Evolutionary conservation across 2,797 vertebrate species (phyloP).

Genomic region (Manis pentadactyla): DNA sequence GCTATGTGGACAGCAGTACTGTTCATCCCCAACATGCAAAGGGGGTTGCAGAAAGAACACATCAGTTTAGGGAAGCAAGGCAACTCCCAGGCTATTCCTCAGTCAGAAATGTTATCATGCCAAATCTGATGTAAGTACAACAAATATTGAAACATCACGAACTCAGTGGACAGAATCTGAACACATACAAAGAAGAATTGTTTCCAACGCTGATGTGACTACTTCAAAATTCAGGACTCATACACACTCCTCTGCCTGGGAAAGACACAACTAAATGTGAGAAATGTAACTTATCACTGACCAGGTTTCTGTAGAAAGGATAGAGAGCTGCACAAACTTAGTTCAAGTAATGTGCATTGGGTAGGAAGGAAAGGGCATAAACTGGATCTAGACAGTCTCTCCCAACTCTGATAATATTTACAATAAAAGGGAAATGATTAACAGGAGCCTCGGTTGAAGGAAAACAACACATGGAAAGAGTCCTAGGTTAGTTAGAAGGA

Average conservation of each 20-base stretch:
- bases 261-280: background rate
- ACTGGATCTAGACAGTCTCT: background rate
- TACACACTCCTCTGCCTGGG: background rate
- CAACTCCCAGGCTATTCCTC: background rate
- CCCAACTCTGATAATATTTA: background rate
- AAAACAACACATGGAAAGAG: background rate
- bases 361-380: background rate
- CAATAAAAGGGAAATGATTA: constrained; percentile 11
- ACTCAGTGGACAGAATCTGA: background rate
- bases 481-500: constrained; percentile 13
- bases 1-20: background rate
- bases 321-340: constrained; percentile 8
- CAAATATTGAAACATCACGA: background rate
- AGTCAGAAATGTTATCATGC: background rate
- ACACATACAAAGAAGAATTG: background rate
- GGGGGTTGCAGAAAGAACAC: background rate
- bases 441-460: background rate
- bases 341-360: background rate
- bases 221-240: background rate
- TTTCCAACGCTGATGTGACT: background rate
- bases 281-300: background rate
- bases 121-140: background rate
- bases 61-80: background rate
- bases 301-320: constrained; percentile 5
- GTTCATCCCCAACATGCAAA: background rate